phyloP scores from a whole-genome alignment of 2,113 vertebrate genomes.

The Pomatostomus ruficeps region DNA sequence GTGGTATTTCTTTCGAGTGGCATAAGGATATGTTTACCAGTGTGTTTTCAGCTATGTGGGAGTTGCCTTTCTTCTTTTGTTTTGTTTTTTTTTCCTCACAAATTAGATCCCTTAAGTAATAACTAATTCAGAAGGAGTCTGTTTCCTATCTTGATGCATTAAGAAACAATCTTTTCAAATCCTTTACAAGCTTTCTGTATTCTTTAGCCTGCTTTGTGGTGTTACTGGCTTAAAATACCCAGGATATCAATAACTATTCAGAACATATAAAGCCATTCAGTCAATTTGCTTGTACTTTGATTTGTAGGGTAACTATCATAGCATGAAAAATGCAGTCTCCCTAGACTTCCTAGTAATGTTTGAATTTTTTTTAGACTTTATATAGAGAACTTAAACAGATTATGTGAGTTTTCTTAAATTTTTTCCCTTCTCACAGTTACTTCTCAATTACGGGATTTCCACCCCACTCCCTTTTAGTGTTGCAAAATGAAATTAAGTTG shows the following conservation, averaged over 20 bases:
- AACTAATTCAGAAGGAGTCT: neutral
- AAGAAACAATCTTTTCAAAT: neutral
- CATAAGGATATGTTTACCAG: neutral
- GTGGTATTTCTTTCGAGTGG: neutral
- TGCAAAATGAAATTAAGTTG: neutral
- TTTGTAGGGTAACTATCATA: neutral
- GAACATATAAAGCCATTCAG: neutral
- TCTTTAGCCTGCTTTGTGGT: neutral
- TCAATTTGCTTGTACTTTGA: neutral
- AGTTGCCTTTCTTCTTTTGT: neutral
- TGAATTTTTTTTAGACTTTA: neutral
- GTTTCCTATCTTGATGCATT: neutral
- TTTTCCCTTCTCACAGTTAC: neutral
- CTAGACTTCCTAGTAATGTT: neutral
- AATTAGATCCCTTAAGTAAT: neutral
- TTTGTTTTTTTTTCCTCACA: neutral
- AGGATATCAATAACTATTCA: neutral
- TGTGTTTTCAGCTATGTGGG: neutral
- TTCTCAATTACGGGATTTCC: neutral
- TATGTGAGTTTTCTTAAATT: neutral
- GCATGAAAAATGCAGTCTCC: neutral
- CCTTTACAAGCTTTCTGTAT: neutral
- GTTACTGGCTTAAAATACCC: neutral
- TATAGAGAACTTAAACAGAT: neutral
- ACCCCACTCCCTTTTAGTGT: fast-evolving